Evolutionary conservation across 2,797 vertebrate species (phyloP), one percentile per base, ranked within the genome.

Genomic region (Peromyscus melanophrys): DNA sequence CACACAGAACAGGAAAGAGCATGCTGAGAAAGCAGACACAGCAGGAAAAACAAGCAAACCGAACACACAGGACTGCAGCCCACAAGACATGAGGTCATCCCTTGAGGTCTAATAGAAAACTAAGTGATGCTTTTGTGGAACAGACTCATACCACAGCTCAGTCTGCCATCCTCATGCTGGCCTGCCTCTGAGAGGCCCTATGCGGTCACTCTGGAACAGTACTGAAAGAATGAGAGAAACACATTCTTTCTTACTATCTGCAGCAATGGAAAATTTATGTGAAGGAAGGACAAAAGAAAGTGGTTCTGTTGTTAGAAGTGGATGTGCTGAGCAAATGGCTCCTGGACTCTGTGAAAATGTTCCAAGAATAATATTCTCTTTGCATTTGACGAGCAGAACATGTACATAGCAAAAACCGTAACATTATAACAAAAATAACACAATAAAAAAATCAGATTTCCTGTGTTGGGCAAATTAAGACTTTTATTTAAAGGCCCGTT

Each of bases 311-410:
- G 7, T 23, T 77, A 11, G 27, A 96, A 88, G 77, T 69, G 29
- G 8, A 55, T 17, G 3, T 37, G 29, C 14, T 88, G 55, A 94
- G 69, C 78, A 82, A 92, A 75, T 23, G 81, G n/a, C 8, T 59
- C 87, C 31, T 83, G 59, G 49, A 61, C 27, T 57, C 43, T 40
- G 4, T 61, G 34, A 76, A 94, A 94, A 90, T 12, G 21, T 11
- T 63, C 76, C 37, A 78, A 21, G 95, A 92, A 95, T 63, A 21
- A 63, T 65, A 85, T 46, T 84, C 78, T 17, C 91, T 67, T 91
- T 95, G n/a, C 10, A 21, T 82, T 85, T 65, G 43, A 92, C 65
- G 57, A 76, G 46, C 29, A 49, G 63, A 94, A 67, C 46, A 81
- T 52, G 95, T 88, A 63, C 52, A 81, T 27, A 92, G 76, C 27